Evolutionary conservation across 2,888 invertebrate species (phyloP).

Genomic region (Tinea semifulvella): DNA sequence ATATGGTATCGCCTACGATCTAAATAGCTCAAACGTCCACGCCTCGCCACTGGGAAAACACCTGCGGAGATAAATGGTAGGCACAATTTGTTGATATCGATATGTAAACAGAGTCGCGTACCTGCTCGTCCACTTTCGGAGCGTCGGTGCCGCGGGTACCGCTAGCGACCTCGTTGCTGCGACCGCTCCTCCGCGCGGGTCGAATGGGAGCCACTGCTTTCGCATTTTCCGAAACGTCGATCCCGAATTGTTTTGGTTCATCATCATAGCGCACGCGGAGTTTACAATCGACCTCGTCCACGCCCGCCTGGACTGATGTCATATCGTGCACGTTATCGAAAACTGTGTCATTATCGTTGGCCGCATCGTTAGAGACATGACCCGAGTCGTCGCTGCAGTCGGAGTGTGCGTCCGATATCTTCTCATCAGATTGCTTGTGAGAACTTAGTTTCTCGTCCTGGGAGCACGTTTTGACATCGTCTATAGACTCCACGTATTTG

Average conservation of each 20-base stretch:
- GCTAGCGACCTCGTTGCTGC: conserved; percentile 63
- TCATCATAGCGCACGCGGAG: conserved; percentile 29
- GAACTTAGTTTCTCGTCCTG: conserved; percentile 43
- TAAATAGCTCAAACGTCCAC: conserved; percentile 23
- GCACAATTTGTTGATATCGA: conserved; percentile 57
- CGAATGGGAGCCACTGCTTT: conserved; percentile 55
- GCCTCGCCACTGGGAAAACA: conserved; percentile 22
- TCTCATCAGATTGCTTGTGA: conserved; percentile 53
- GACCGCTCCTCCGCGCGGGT: conserved; percentile 52
- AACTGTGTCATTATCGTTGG: conserved; percentile 71
- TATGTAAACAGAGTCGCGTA: conserved; percentile 61
- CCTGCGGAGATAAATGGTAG: conserved; percentile 34
- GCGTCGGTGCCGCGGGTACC: conserved; percentile 56
- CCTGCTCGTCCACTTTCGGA: conserved; percentile 65
- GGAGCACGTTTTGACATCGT: conserved; percentile 49
- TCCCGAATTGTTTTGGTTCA: conserved; percentile 47
- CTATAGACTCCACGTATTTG: conserved; percentile 48
- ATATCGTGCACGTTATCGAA: conserved; percentile 45
- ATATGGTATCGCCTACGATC: conserved; percentile 32
- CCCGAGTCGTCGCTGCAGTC: conserved; percentile 85
- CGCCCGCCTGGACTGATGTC: conserved; percentile 31
- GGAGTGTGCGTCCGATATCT: conserved; percentile 68
- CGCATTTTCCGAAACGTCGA: conserved; percentile 45
- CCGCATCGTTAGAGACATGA: conserved; percentile 83
- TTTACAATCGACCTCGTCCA: conserved; percentile 52